Percentiles rank a stretch among this genome's conserved stretches.
phyloP scores from a whole-genome alignment of 2,888 invertebrate genomes.

The Ormyrus pomaceus region DNA sequence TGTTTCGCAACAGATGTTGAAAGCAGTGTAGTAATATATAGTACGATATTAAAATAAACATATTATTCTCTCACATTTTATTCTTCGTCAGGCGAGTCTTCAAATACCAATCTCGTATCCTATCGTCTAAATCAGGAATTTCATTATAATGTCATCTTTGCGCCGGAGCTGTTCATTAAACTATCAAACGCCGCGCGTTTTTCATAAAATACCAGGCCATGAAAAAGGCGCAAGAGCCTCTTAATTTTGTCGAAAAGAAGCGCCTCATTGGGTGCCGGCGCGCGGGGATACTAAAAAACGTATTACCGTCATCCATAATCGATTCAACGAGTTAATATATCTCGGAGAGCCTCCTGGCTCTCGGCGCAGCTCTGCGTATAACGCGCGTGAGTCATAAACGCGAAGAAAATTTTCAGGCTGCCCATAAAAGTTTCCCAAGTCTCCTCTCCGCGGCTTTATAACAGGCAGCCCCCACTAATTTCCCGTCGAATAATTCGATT shows the following conservation, averaged over 20 bases:
- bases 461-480: slow-evolving; percentile 1
- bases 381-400: slow-evolving; percentile 6
- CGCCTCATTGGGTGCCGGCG: slow-evolving; percentile 8
- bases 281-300: slow-evolving; percentile 11
- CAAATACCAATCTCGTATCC: not conserved
- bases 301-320: slow-evolving; percentile 30
- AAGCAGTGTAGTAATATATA: no score
- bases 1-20: no score
- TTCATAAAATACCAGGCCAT: not conserved
- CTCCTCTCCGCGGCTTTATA: not conserved
- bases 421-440: not conserved
- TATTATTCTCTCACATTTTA: no score
- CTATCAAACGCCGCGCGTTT: not conserved
- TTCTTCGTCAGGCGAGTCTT: not conserved
- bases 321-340: slow-evolving; percentile 39
- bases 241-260: slow-evolving; percentile 13
- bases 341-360: no score
- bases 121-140: not conserved
- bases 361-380: not conserved
- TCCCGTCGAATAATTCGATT: slow-evolving; percentile 35
- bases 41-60: no score
- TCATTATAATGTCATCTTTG: no score
- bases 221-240: slow-evolving; percentile 5
- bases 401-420: slow-evolving; percentile 1
- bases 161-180: not conserved